These are phyloP conservation scores for Horisme vitalbata DNA, from an alignment of 2,888 invertebrate genomes.

Conservation along the genomic window DNA sequence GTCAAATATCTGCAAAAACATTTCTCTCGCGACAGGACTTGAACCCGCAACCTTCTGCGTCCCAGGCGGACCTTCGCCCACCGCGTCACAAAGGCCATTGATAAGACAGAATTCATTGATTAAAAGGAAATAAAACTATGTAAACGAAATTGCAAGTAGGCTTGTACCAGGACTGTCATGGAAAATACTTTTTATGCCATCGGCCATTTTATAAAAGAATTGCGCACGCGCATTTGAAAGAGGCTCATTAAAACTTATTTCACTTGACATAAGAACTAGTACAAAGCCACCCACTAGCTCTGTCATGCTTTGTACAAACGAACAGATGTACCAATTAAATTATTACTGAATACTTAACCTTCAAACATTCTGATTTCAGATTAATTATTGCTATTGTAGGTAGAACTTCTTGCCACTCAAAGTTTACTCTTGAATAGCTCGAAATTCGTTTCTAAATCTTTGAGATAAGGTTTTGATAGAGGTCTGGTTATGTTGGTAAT, in stretches of 20 bases:
- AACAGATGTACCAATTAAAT: slow-evolving; percentile 28
- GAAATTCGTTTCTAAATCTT: neutral
- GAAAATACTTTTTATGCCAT: no score
- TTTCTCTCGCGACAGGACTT: no score
- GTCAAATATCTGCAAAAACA: no score
- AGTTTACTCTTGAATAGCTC: neutral
- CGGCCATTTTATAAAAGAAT: neutral
- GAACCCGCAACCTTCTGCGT: no score
- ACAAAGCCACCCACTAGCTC: slow-evolving; percentile 24
- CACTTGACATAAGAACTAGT: slow-evolving; percentile 14
- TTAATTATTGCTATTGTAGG: slow-evolving; percentile 68
- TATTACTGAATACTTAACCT: slow-evolving; percentile 27
- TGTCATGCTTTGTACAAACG: slow-evolving; percentile 15
- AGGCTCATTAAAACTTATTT: slow-evolving; percentile 10
- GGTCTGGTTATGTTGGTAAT: slow-evolving; percentile 3
- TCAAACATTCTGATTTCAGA: slow-evolving; percentile 47
- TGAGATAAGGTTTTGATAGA: neutral
- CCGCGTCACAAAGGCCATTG: no score
- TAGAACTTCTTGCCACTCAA: slow-evolving; percentile 32
- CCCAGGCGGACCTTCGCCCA: no score
- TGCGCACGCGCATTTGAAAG: neutral
- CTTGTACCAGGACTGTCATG: no score
- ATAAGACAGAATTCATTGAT: no score
- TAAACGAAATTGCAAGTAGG: no score
- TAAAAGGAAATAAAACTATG: no score